phyloP scores from a whole-genome alignment of 2,888 invertebrate genomes.

The Xylota sylvarum region DNA sequence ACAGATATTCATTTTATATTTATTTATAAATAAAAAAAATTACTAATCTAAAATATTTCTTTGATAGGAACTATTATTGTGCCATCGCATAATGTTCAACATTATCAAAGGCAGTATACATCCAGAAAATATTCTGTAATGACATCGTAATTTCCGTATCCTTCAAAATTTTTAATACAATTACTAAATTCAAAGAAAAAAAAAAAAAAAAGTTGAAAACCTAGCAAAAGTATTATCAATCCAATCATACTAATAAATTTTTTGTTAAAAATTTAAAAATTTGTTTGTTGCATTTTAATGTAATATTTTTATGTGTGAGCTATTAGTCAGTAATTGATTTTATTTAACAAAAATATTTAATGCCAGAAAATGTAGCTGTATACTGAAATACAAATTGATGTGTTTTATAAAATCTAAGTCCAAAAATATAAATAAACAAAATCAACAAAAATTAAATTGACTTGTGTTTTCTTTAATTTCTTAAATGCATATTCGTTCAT shows the following conservation, averaged over 20 bases:
- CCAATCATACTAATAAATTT: conserved; percentile 56
- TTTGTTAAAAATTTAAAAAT: conserved; percentile 45
- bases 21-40: conserved; percentile 5
- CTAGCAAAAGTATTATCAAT: conserved; percentile 67
- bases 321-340: conserved; percentile 30
- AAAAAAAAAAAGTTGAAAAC: conserved; percentile 51
- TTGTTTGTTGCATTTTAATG: conserved; percentile 34
- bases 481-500: background rate
- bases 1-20: background rate
- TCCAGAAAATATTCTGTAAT: conserved; percentile 84
- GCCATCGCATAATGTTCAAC: conserved; percentile 84
- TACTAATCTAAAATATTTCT: conserved; percentile 58
- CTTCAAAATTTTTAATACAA: conserved; percentile 58
- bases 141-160: conserved; percentile 78
- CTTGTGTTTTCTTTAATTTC: conserved; percentile 67
- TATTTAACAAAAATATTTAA: conserved; percentile 64
- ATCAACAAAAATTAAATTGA: conserved; percentile 36
- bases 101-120: conserved; percentile 84
- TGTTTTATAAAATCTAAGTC: conserved; percentile 40
- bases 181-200: conserved; percentile 63
- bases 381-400: conserved; percentile 35
- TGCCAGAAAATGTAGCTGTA: conserved; percentile 72
- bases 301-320: conserved; percentile 26
- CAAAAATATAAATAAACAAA: conserved; percentile 53
- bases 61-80: conserved; percentile 82